phyloP scores from a whole-genome alignment of 2,113 vertebrate genomes.

The Lepidothrix coronata region DNA sequence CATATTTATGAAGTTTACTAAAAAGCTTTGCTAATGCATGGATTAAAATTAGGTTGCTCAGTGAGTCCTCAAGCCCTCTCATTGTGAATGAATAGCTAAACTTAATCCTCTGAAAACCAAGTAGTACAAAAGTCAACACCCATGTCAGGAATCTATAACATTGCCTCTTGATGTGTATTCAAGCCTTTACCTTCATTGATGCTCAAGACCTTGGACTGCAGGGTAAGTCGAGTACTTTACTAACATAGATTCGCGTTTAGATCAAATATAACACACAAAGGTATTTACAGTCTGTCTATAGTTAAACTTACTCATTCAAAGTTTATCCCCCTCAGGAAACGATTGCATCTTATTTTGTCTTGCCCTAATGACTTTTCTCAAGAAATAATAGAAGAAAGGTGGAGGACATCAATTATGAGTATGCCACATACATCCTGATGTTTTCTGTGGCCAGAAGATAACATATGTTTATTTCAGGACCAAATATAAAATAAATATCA shows the following conservation, averaged over 20 bases:
- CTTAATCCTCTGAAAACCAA: slow-evolving; percentile 43
- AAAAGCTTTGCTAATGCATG: not conserved
- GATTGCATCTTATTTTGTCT: not conserved
- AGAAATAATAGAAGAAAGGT: not conserved
- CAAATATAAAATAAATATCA: not conserved
- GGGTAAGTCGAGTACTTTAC: not conserved
- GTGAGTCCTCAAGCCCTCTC: not conserved
- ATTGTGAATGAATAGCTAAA: not conserved
- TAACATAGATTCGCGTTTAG: not conserved
- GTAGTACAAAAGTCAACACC: slow-evolving; percentile 15
- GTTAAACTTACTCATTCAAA: not conserved
- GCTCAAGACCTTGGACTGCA: not conserved
- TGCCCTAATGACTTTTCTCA: not conserved
- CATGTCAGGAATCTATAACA: not conserved
- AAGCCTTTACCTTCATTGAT: slow-evolving; percentile 24
- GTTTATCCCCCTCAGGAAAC: not conserved
- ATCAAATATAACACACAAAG: not conserved
- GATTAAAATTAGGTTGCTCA: not conserved
- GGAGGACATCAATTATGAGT: not conserved
- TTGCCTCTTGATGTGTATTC: not conserved
- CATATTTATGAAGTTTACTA: not conserved
- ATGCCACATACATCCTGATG: not conserved
- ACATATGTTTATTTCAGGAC: not conserved
- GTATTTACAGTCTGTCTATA: not conserved
- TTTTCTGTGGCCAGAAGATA: not conserved